phyloP scores from a whole-genome alignment of 2,113 vertebrate species.

The Ciconia maguari region DNA sequence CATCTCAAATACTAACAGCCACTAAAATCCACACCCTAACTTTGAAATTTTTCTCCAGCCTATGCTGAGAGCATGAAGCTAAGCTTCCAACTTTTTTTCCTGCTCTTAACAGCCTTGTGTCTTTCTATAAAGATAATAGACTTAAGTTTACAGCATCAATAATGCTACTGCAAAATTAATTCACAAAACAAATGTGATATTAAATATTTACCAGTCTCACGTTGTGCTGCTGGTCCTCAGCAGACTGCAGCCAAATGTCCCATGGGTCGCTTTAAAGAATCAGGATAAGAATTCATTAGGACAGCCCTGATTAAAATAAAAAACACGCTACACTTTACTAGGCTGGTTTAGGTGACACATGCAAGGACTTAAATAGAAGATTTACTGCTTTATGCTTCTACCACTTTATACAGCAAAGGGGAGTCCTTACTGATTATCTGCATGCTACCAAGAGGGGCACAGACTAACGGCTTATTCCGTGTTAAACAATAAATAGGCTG shows the following conservation, averaged over 20 bases:
- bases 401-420: neutral
- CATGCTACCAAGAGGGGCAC: neutral
- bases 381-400: neutral
- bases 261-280: neutral
- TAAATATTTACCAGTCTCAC: neutral
- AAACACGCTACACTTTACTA: neutral
- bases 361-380: neutral
- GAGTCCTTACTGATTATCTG: neutral
- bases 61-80: neutral
- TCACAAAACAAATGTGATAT: neutral
- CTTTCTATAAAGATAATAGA: neutral
- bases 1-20: neutral
- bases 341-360: neutral
- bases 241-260: neutral
- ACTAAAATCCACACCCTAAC: neutral
- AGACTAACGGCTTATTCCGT: neutral
- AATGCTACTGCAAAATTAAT: neutral
- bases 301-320: neutral
- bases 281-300: neutral
- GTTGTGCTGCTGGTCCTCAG: neutral
- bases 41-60: neutral
- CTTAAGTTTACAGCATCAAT: neutral
- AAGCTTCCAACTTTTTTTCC: neutral
- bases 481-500: neutral
- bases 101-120: neutral